A percentile compares a stretch with the other conserved stretches of the same genome.
Evolutionary conservation across 1,140 invertebrate genomes (phyloP).

Genomic region (Caenorhabditis remanei): DNA sequence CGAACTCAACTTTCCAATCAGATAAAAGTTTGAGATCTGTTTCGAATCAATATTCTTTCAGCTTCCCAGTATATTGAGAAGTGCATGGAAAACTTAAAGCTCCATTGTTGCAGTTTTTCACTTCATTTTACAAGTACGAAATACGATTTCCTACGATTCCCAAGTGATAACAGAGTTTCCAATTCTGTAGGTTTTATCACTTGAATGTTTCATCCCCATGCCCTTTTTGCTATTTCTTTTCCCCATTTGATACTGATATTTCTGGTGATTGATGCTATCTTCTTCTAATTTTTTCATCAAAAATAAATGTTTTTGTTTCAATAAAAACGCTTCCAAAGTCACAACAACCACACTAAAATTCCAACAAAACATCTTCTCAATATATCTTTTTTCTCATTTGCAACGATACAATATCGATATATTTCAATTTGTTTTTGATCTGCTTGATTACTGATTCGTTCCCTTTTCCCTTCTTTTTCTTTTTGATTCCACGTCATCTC

Average conservation of each 20-base stretch:
- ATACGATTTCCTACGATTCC: no score
- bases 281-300: neutral
- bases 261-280: neutral
- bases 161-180: no score
- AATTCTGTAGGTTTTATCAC: no score
- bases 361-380: conserved; percentile 12
- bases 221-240: no score
- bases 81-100: no score
- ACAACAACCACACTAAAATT: conserved; percentile 17
- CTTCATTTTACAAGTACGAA: no score
- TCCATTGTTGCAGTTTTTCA: no score
- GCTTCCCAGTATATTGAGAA: no score
- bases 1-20: no score
- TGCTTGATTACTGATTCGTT: conserved; percentile 23
- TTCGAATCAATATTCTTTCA: no score
- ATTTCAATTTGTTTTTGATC: conserved; percentile 18
- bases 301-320: conserved; percentile 15
- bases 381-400: neutral
- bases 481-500: conserved; percentile 21
- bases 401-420: neutral
- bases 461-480: neutral
- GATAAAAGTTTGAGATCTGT: no score
- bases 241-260: neutral
- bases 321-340: neutral
- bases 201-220: no score